Evolutionary conservation across 2,888 invertebrate species (phyloP), one percentile per base, ranked within the genome.

Genomic region (Aporophyla nigra): DNA sequence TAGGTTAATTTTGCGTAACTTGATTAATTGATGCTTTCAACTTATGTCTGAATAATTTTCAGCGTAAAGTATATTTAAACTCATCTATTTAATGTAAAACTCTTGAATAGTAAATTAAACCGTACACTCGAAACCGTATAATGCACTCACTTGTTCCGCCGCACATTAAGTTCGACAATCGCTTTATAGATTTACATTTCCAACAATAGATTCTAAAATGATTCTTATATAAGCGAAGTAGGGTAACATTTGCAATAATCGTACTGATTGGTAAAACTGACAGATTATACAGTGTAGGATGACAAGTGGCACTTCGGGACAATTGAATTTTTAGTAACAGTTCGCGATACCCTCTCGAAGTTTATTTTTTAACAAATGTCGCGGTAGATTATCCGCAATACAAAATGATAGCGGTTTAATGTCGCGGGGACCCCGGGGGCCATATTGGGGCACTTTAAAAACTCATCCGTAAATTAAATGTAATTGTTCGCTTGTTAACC

Each of bases 401-500:
- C 78, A 85, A 87, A 91, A 90, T 91, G 91, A 92, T 92, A 91
- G 92, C 90, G 91, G 91, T 90, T 91, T 92, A 90, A 92, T 91
- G 83, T 87, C 77, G 89, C 86, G 89, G 92, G 92, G 91, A 86
- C 86, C 80, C 77, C 62, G 80, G 49, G 49, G 86, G 91, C 94
- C 94, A 94, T 94, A 94, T 94, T 94, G 95, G 94, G 90, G 90
- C 93, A 94, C 95, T 95, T 96, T 95, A 96, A 96, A 96, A 95
- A 95, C 94, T 93, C 94, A 93, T 95, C 92, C 90, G 93, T 94
- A 95, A 97, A 97, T 96, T 96, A 96, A 96, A 96, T 95, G 95
- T 96, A 96, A 97, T 97, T 97, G 97, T 97, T 96, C 95, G 94
- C 94, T 96, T 91, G 96, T 96, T 96, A 95, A 92, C 92, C 90